phyloP scores from a whole-genome alignment of 1,140 invertebrate genomes.

The Drosophila arizonae region DNA sequence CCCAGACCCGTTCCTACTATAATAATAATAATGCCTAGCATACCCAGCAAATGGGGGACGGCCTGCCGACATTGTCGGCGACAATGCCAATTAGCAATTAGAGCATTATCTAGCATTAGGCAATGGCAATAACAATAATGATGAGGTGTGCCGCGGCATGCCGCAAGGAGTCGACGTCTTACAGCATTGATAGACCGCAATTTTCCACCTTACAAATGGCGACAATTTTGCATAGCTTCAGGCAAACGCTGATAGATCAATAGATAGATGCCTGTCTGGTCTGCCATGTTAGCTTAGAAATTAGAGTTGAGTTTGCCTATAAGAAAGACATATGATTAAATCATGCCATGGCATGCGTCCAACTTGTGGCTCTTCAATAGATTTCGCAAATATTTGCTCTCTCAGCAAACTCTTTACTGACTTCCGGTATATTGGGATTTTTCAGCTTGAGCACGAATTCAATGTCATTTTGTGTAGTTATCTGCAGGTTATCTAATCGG shows the following conservation, averaged over 20 bases:
- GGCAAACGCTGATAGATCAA: neutral
- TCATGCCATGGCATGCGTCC: too few relatives aligned
- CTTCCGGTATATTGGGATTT: too few relatives aligned
- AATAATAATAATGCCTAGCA: neutral
- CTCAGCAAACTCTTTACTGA: too few relatives aligned
- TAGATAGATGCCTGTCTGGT: neutral
- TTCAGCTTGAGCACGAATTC: too few relatives aligned
- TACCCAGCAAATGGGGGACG: neutral
- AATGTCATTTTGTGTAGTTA: too few relatives aligned
- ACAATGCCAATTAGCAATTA: constrained; percentile 71
- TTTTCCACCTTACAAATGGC: constrained; percentile 17
- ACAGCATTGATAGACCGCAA: constrained; percentile 18
- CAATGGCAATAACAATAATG: constrained; percentile 14
- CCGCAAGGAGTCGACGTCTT: constrained; percentile 11
- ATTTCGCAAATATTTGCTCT: too few relatives aligned
- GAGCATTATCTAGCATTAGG: constrained; percentile 63
- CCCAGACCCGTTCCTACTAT: neutral
- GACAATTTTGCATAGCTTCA: constrained; percentile 7
- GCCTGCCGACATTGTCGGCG: constrained; percentile 28
- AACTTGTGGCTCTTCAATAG: too few relatives aligned
- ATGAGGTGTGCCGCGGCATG: constrained; percentile 42
- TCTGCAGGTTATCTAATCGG: too few relatives aligned
- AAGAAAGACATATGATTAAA: too few relatives aligned
- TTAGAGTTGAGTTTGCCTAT: neutral
- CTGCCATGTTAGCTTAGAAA: neutral